Conservation (phyloP, 2,113 vertebrate genomes). For the Aspidoscelis tigris region DNA sequence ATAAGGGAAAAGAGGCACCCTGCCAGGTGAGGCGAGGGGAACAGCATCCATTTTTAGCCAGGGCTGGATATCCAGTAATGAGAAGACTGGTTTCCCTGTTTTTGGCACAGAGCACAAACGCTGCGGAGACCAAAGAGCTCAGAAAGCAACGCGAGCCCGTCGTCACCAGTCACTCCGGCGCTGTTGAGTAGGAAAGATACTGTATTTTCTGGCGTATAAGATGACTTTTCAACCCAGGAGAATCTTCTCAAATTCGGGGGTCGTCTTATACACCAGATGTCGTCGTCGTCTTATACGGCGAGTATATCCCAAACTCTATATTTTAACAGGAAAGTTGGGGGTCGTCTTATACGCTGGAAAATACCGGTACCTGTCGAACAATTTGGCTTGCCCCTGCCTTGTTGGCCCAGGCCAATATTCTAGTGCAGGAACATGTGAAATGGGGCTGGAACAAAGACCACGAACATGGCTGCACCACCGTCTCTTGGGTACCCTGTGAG, state of each 20-base stretch:
- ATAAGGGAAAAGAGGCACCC: not conserved
- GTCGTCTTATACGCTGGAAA: not conserved
- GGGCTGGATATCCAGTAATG: not conserved
- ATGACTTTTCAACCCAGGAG: too few relatives aligned
- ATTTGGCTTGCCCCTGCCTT: not conserved
- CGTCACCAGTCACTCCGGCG: not conserved
- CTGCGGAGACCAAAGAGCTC: not conserved
- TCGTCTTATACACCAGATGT: too few relatives aligned
- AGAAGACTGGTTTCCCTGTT: not conserved
- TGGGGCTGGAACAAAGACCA: too few relatives aligned
- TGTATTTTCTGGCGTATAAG: too few relatives aligned
- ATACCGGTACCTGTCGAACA: not conserved
- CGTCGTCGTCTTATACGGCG: too few relatives aligned
- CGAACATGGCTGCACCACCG: too few relatives aligned
- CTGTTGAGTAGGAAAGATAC: not conserved
- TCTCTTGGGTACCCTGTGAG: too few relatives aligned
- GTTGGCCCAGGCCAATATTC: not conserved
- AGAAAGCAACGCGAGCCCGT: not conserved
- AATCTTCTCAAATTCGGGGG: too few relatives aligned
- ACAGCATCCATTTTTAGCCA: not conserved
- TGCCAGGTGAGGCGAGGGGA: not conserved
- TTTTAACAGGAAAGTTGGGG: too few relatives aligned
- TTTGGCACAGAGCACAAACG: not conserved
- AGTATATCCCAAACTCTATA: too few relatives aligned
- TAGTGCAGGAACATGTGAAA: too few relatives aligned